These are phyloP conservation scores for Panagrolaimus sp. DNA, from an alignment of 1,140 invertebrate genomes.

Conservation along the genomic window DNA sequence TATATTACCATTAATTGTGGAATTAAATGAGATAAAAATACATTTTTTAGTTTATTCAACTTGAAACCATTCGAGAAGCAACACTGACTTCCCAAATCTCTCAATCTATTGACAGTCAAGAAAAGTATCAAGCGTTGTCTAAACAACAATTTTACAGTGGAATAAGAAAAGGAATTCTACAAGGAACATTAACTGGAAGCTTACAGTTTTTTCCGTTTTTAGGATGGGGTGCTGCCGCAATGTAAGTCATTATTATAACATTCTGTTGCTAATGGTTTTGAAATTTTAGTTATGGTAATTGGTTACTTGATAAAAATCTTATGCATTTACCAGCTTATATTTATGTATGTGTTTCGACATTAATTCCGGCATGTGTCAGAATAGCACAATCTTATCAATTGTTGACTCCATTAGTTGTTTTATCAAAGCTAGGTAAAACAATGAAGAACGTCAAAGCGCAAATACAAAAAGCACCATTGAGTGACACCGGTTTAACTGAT, in stretches of 20 bases:
- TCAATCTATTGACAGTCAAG: neutral
- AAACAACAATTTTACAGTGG: neutral
- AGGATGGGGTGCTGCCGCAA: neutral
- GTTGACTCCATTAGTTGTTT: neutral
- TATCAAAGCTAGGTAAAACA: neutral
- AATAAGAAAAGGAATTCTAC: neutral
- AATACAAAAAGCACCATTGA: too few relatives aligned
- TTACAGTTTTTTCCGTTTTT: slow-evolving; percentile 5
- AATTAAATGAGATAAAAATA: too few relatives aligned
- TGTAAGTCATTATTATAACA: neutral
- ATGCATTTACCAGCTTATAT: neutral
- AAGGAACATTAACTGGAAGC: neutral
- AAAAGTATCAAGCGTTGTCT: neutral
- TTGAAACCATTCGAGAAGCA: neutral
- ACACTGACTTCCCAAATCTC: neutral
- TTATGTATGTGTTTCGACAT: neutral
- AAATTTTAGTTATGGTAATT: neutral
- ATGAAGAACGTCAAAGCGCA: neutral
- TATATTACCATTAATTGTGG: too few relatives aligned
- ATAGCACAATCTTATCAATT: neutral
- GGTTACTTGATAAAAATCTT: neutral
- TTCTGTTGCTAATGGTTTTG: too few relatives aligned
- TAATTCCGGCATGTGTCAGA: neutral
- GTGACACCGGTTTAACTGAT: neutral
- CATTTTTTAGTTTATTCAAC: neutral